Evolutionary conservation across 2,113 vertebrate species (phyloP).

Genomic region (Perca flavescens): DNA sequence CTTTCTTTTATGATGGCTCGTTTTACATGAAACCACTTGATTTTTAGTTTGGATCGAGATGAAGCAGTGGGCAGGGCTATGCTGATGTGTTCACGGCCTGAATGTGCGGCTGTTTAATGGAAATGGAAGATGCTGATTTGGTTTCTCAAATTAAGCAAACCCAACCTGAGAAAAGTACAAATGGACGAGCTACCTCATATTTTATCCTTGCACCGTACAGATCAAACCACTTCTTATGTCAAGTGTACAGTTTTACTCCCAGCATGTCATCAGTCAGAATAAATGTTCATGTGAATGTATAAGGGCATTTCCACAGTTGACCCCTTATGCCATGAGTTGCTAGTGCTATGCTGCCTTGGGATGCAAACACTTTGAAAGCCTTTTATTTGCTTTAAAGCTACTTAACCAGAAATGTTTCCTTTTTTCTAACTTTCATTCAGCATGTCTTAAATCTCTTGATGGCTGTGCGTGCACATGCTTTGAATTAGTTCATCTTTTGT

Average conservation of each 20-base stretch:
- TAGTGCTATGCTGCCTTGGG: slow-evolving; percentile 53
- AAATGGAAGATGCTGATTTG: slow-evolving; percentile 12
- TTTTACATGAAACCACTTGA: slow-evolving; percentile 30
- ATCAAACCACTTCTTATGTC: slow-evolving; percentile 48
- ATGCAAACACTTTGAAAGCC: slow-evolving; percentile 51
- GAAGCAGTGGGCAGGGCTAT: background rate
- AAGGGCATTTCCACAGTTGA: slow-evolving; percentile 41
- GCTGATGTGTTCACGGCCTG: slow-evolving; percentile 21
- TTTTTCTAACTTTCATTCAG: slow-evolving; percentile 43
- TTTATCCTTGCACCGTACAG: slow-evolving; percentile 42
- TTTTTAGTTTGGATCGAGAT: slow-evolving; percentile 15
- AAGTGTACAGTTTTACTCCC: slow-evolving; percentile 50
- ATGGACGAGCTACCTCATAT: slow-evolving; percentile 76
- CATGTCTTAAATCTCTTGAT: slow-evolving; percentile 63
- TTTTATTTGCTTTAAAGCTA: slow-evolving; percentile 65
- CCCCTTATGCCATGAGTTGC: slow-evolving; percentile 38
- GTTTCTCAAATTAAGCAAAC: slow-evolving; percentile 28
- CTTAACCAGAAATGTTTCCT: slow-evolving; percentile 47
- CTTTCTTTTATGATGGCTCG: slow-evolving; percentile 36
- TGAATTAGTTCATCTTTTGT: slow-evolving; percentile 43
- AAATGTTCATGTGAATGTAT: slow-evolving; percentile 68
- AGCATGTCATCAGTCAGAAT: slow-evolving; percentile 42
- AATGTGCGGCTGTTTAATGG: slow-evolving; percentile 39
- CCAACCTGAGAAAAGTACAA: slow-evolving; percentile 40
- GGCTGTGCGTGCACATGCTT: slow-evolving; percentile 57